These are phyloP conservation scores for Oedothorax gibbosus DNA, from an alignment of 1,140 invertebrate genomes.

Conservation along the genomic window DNA sequence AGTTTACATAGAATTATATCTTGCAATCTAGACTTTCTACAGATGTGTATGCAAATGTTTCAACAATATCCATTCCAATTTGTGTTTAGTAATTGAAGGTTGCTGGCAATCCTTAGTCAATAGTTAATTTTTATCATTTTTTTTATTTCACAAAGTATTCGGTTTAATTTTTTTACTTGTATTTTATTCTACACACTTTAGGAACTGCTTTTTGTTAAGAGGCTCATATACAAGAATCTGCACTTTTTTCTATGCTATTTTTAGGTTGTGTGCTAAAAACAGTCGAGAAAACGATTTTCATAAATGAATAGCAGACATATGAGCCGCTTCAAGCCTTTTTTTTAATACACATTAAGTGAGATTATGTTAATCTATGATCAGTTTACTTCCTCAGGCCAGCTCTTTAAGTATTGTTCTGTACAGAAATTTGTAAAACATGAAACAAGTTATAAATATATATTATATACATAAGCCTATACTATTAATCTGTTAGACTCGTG, in stretches of 20 bases:
- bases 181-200: neutral
- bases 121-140: neutral
- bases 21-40: neutral
- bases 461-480: slow-evolving; percentile 19
- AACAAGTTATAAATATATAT: neutral
- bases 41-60: neutral
- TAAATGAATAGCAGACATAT: no score
- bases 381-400: slow-evolving; percentile 26
- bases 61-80: slow-evolving; percentile 11
- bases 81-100: neutral
- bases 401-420: slow-evolving; percentile 31
- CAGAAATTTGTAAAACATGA: slow-evolving; percentile 35
- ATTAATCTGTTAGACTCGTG: slow-evolving; percentile 25
- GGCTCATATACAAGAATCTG: neutral
- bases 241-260: neutral
- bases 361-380: neutral
- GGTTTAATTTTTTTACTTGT: neutral
- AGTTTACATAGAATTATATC: neutral
- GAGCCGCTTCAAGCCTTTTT: neutral
- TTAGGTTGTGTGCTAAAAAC: neutral
- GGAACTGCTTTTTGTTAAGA: neutral
- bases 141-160: neutral
- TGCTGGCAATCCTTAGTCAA: slow-evolving; percentile 42
- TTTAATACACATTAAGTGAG: neutral
- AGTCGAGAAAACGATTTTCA: no score